Percentiles rank a stretch among this genome's conserved stretches.
Evolutionary conservation across 2,797 vertebrate species (phyloP).

Genomic region (Tapera naevia): DNA sequence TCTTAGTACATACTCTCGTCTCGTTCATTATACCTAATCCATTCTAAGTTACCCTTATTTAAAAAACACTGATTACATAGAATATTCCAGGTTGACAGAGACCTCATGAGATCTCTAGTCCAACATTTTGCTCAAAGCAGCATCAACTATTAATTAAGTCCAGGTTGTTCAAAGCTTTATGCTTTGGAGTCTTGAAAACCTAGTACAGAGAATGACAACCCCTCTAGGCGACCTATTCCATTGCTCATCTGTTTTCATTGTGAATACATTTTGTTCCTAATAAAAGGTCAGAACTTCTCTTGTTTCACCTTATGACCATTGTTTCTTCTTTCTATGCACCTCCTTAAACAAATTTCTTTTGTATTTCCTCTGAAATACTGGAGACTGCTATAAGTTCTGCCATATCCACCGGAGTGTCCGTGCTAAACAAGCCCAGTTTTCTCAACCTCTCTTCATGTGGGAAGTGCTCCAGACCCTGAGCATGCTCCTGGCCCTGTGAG

Average conservation of each 20-base stretch:
- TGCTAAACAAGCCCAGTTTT: background rate
- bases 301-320: background rate
- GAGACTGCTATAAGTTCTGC: background rate
- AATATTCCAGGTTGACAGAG: background rate
- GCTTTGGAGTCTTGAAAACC: background rate
- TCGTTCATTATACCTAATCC: background rate
- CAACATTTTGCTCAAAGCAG: background rate
- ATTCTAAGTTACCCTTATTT: background rate
- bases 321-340: background rate
- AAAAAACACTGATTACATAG: background rate
- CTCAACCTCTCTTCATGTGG: background rate
- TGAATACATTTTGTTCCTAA: background rate
- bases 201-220: background rate
- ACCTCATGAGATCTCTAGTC: background rate
- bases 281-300: background rate
- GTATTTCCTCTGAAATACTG: background rate
- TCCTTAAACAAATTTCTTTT: too few species aligned
- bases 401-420: fast-evolving
- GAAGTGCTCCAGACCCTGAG: background rate
- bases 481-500: background rate
- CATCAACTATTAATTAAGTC: background rate
- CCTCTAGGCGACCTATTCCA: background rate
- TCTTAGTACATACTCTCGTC: background rate
- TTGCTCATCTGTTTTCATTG: background rate
- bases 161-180: background rate